Conservation (phyloP, 2,797 vertebrate species). For the Platalea minor region DNA sequence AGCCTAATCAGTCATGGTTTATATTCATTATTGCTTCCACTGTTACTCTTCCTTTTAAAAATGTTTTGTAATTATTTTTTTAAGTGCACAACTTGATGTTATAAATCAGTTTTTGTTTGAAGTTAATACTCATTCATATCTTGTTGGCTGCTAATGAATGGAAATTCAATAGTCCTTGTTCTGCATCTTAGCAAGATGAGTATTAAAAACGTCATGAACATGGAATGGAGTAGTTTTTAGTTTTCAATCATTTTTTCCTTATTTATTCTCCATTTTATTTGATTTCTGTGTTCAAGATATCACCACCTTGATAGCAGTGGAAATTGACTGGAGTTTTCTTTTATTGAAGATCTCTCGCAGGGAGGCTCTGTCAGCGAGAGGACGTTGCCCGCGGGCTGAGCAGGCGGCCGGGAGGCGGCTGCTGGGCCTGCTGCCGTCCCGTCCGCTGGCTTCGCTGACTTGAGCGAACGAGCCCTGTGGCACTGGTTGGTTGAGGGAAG, state of each 20-base stretch:
- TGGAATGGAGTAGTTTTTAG: slow-evolving; percentile 64
- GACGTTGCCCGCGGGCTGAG: rapidly evolving
- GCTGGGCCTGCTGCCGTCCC: not conserved
- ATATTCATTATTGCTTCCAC: slow-evolving; percentile 66
- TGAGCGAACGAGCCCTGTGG: not conserved
- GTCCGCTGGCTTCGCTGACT: not conserved
- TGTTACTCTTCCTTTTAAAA: slow-evolving; percentile 70
- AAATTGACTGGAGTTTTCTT: slow-evolving; percentile 11
- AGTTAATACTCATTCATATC: slow-evolving; percentile 72
- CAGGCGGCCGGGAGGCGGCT: rapidly evolving
- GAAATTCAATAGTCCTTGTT: slow-evolving; percentile 72
- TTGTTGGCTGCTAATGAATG: slow-evolving; percentile 72
- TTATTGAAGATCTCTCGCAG: not conserved
- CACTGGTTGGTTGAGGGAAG: not conserved
- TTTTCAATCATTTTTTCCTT: slow-evolving; percentile 34
- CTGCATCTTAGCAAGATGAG: slow-evolving; percentile 72
- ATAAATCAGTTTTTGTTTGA: slow-evolving; percentile 68
- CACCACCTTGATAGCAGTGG: not conserved
- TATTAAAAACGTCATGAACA: slow-evolving; percentile 75
- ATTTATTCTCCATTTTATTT: slow-evolving; percentile 50
- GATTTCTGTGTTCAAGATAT: not conserved
- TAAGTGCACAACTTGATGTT: slow-evolving; percentile 68
- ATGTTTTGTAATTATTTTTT: slow-evolving; percentile 76
- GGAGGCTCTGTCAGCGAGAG: not conserved
- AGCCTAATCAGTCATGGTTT: slow-evolving; percentile 67